Base-by-base conservation (phyloP, 1,140 invertebrate species). In the Drosophila teissieri region DNA sequence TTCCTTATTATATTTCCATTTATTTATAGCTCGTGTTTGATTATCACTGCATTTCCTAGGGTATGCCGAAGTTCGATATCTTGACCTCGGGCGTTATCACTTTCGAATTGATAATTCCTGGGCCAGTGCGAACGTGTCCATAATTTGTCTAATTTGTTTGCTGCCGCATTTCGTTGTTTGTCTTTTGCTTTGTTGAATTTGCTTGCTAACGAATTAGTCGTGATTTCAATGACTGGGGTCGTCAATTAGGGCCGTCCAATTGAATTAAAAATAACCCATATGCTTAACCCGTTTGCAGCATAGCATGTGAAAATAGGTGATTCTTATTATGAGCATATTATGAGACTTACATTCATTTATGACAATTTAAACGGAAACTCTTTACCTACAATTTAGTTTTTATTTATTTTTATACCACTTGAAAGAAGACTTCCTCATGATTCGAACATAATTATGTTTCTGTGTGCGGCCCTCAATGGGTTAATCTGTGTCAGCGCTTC, bases 121-220 rank as follows among this genome's bases (percentile, higher is more conserved):
- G 39, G 11, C 8, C 7, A 24, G 36, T 39, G 27, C 17, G 22
- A 74, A 73, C 51, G 40, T 51, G 49, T 55, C 49, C 22, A 46
- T 22, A 70, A 65, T 68, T 63, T 57, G 58, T 58, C 60, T 62
- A 78, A 85, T 88, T 78, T 88, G 74, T 85, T 88, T 85, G 78
- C 74, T 31, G 48, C 56, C 74, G 64, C 83, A 53, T 82, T 81
- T 61, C 80, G 65, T 45, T 80, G 56, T 86, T 80, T 73, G 83
- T 54, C 54, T 58, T 81, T 65, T 68, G 78, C 49, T 57, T 73
- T 81, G 69, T 65, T 49, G 63, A 78, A 82, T 85, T 88, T 88
- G 83, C 82, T 78, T 81, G 74, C 74, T 88, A 78, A 85, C 82
- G 61, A 85, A 82, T 85, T 85, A 85, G 69, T 88, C 78, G 83